Conservation (phyloP, 2,888 invertebrate genomes). For the Orthosia gothica region DNA sequence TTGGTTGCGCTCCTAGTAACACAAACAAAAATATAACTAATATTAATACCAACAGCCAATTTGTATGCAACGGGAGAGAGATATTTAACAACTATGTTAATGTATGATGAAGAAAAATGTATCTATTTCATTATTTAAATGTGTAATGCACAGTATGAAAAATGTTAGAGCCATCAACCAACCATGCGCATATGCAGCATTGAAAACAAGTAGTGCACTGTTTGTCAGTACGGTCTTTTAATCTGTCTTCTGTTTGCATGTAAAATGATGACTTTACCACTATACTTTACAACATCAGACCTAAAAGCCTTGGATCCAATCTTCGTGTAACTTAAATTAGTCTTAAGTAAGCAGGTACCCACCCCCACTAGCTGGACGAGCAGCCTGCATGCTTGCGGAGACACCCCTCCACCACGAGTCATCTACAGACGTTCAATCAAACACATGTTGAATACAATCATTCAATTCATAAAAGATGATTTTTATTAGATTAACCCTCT, state of each 20-base stretch:
- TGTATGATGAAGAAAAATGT: neutral
- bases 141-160: conserved; percentile 11
- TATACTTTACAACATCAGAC: neutral
- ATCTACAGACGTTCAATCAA: conserved; percentile 44
- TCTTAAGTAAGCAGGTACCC: conserved; percentile 36
- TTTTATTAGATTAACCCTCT: too few species aligned
- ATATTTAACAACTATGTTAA: conserved; percentile 3
- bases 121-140: neutral
- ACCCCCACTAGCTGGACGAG: conserved; percentile 30
- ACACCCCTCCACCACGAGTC: conserved; percentile 46
- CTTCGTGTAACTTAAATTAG: neutral
- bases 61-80: too few species aligned
- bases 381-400: conserved; percentile 25
- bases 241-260: neutral
- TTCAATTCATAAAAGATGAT: conserved; percentile 2
- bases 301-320: conserved; percentile 6
- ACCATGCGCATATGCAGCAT: neutral
- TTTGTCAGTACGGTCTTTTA: neutral
- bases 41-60: neutral
- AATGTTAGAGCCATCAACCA: conserved; percentile 1
- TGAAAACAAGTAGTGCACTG: neutral
- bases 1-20: conserved; percentile 47
- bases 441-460: conserved; percentile 33
- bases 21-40: conserved; percentile 4
- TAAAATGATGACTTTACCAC: neutral